Conservation (phyloP, 2,797 vertebrate genomes). For the Ciconia nigra region DNA sequence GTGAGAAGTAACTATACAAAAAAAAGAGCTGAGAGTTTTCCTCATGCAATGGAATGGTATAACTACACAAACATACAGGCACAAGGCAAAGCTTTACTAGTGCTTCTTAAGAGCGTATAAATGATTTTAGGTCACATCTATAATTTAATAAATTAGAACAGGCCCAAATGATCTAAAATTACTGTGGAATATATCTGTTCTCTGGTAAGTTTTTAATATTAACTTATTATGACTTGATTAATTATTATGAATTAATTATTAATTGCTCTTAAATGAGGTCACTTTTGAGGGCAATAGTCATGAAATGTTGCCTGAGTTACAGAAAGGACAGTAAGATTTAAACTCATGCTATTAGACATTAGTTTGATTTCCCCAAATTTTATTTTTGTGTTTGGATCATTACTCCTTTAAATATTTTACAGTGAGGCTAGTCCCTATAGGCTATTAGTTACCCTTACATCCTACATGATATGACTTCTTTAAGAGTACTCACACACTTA, state of each 20-base stretch:
- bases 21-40: background rate
- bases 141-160: background rate
- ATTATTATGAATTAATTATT: background rate
- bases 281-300: background rate
- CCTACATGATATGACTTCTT: background rate
- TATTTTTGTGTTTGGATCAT: background rate
- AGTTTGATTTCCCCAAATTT: background rate
- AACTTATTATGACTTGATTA: background rate
- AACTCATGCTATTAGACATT: background rate
- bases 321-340: background rate
- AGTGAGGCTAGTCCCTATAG: background rate
- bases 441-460: background rate
- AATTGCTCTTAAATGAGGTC: background rate
- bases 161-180: background rate
- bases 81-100: background rate
- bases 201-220: background rate
- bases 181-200: background rate
- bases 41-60: background rate
- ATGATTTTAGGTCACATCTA: background rate
- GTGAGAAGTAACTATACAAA: background rate
- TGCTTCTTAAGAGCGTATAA: background rate
- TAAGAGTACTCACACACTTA: background rate
- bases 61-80: background rate
- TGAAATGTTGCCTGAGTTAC: background rate
- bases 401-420: background rate